A percentile compares a stretch with the other conserved stretches of the same genome.
Conservation (phyloP, 2,113 vertebrate genomes). For the Progne subis region DNA sequence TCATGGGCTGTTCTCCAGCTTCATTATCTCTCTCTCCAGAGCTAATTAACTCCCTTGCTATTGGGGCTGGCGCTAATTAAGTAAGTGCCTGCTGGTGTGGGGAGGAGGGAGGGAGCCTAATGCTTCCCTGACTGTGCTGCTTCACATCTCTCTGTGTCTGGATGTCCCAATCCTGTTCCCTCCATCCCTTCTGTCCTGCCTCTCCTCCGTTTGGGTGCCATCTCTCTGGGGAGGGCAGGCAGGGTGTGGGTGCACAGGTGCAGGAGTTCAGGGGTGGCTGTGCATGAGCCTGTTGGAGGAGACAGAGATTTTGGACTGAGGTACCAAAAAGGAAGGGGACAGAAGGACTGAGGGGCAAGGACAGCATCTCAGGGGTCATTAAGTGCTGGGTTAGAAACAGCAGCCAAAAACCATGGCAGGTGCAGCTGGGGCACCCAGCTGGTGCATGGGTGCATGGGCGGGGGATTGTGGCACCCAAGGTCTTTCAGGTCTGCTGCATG, state of each 20-base stretch:
- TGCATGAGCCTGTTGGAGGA: background rate
- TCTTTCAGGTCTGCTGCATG: too few relatives aligned
- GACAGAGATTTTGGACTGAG: background rate
- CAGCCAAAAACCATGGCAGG: accelerated
- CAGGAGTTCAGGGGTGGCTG: background rate
- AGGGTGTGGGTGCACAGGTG: background rate
- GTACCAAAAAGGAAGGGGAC: background rate
- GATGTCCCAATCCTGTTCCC: background rate
- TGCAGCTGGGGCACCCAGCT: background rate
- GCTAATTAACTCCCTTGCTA: slow-evolving; percentile 69
- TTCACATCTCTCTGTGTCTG: accelerated
- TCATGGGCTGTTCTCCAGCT: slow-evolving; percentile 15
- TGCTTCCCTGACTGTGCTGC: background rate
- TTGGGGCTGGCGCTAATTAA: slow-evolving; percentile 31
- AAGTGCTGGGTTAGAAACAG: background rate
- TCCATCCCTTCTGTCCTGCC: accelerated
- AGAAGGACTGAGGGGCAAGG: background rate
- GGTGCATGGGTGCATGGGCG: background rate
- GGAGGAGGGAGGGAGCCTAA: background rate
- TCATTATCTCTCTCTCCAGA: slow-evolving; percentile 73
- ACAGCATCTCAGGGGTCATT: accelerated
- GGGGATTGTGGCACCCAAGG: background rate
- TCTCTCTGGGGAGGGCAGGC: background rate
- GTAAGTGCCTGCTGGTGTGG: background rate
- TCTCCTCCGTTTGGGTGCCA: accelerated